Evolutionary conservation across 92 coral and sea anemone genomes (phyloP).

Genomic region (Galaxea fascicularis): DNA sequence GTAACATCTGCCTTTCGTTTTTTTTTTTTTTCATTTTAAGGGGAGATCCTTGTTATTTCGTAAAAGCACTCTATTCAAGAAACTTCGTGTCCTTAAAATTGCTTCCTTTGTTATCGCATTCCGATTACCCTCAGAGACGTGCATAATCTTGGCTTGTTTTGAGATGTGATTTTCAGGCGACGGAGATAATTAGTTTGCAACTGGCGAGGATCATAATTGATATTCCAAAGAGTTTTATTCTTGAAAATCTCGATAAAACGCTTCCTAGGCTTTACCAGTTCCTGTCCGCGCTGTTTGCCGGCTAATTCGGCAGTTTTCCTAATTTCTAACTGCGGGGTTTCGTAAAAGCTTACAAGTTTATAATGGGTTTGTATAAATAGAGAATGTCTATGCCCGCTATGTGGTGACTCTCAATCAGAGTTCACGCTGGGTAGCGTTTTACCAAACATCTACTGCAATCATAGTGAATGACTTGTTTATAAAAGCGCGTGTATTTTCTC

Average conservation of each 20-base stretch:
- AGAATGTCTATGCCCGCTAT: constrained; percentile 56
- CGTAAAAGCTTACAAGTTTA: constrained; percentile 45
- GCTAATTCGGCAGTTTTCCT: neutral
- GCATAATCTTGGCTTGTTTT: constrained; percentile 34
- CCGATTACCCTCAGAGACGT: constrained; percentile 17
- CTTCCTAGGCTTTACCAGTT: neutral
- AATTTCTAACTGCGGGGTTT: constrained; percentile 46
- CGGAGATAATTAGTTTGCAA: constrained; percentile 40
- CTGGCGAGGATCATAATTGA: constrained; percentile 33
- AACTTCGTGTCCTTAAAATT: neutral
- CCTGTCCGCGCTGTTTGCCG: neutral
- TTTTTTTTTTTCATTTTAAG: neutral
- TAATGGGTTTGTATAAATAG: constrained; percentile 68
- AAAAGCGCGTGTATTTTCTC: constrained; percentile 1
- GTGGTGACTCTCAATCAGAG: constrained; percentile 25
- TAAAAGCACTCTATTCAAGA: neutral
- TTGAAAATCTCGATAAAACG: neutral
- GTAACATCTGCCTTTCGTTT: neutral
- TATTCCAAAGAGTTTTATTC: constrained; percentile 23
- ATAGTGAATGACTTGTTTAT: constrained; percentile 27
- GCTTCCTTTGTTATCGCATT: constrained; percentile 23
- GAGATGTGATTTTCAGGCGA: constrained; percentile 45
- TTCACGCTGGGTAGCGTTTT: constrained; percentile 29
- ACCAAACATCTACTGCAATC: constrained; percentile 34
- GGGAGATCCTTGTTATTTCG: neutral